phyloP scores from a whole-genome alignment of 2,113 vertebrate genomes.

The Athene cunicularia region DNA sequence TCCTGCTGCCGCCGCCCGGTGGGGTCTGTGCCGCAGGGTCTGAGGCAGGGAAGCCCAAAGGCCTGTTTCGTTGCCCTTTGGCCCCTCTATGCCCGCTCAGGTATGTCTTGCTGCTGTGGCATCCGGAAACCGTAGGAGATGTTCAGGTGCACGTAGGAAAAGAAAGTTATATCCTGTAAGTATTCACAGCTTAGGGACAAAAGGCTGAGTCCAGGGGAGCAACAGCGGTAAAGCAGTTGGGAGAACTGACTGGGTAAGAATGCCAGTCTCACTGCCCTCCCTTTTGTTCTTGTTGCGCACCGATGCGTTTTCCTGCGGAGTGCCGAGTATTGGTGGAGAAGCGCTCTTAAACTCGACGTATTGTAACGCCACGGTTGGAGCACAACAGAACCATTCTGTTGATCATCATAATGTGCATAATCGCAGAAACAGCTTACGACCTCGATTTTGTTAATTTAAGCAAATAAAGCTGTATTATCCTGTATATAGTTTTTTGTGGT shows the following conservation, averaged over 20 bases:
- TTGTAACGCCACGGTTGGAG: accelerated
- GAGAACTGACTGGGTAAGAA: neutral
- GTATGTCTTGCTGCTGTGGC: neutral
- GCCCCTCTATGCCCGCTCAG: neutral
- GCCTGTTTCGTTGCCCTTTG: neutral
- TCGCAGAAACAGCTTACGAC: neutral
- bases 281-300: neutral
- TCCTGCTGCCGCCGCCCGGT: neutral
- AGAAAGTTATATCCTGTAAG: neutral
- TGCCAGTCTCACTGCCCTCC: neutral
- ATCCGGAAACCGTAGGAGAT: neutral
- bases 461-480: neutral
- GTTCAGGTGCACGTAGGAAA: neutral
- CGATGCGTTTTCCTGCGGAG: neutral
- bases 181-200: neutral
- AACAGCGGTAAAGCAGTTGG: neutral
- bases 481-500: neutral
- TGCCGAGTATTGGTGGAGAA: neutral
- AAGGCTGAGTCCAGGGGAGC: neutral
- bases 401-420: neutral
- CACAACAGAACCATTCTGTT: neutral
- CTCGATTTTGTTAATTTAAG: neutral
- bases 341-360: accelerated
- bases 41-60: neutral
- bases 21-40: neutral